phyloP scores from a whole-genome alignment of 2,113 vertebrate genomes.

The Thermophis baileyi region DNA sequence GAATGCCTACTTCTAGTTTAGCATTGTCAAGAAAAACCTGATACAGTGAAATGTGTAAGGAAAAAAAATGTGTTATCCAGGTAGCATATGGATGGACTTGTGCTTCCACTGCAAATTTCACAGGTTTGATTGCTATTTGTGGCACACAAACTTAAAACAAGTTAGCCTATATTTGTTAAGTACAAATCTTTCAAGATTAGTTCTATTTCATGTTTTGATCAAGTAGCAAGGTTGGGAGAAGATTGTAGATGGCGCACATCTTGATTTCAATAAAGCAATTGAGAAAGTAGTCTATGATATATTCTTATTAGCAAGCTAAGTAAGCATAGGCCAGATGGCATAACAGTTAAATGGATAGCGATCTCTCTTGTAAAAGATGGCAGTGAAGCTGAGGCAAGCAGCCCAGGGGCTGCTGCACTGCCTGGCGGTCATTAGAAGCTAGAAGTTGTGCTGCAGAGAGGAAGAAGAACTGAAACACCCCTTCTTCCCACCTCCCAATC shows the following conservation, averaged over 20 bases:
- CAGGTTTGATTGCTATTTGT: background rate
- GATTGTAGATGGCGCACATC: too few relatives aligned
- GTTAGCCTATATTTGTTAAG: background rate
- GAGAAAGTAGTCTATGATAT: background rate
- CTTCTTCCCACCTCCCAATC: constrained; percentile 30
- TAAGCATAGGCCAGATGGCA: background rate
- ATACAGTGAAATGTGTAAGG: too few relatives aligned
- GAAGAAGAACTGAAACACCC: constrained; percentile 57
- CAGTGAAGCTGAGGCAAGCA: too few relatives aligned
- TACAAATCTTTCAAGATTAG: background rate
- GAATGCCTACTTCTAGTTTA: too few relatives aligned
- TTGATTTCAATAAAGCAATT: too few relatives aligned
- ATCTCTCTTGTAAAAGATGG: background rate
- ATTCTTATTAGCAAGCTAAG: background rate
- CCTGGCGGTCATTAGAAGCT: constrained; percentile 48
- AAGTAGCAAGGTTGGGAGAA: too few relatives aligned
- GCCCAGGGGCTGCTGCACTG: too few relatives aligned
- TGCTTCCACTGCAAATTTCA: background rate
- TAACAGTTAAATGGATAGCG: background rate
- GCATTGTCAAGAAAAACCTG: too few relatives aligned
- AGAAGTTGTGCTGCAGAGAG: constrained; percentile 22
- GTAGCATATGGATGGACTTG: background rate
- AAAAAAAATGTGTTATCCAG: too few relatives aligned
- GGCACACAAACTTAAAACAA: background rate
- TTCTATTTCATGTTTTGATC: too few relatives aligned